These are phyloP conservation scores for Ciconia boyciana DNA, from an alignment of 2,113 vertebrate genomes.

Conservation along the genomic window DNA sequence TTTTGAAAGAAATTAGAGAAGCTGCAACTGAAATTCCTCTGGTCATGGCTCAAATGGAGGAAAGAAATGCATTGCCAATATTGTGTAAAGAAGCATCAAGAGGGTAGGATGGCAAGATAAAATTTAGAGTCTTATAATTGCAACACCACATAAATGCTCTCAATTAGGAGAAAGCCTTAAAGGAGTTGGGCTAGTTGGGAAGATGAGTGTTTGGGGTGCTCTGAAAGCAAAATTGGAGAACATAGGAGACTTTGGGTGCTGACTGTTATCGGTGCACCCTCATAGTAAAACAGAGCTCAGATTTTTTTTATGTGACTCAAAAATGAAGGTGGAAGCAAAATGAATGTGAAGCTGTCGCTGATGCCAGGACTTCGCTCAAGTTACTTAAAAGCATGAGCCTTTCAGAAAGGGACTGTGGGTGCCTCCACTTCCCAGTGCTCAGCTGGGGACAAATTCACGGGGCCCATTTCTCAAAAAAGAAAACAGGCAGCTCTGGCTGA, in stretches of 20 bases:
- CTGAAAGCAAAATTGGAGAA: background rate
- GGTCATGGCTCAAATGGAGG: background rate
- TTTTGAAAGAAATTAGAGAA: slow-evolving; percentile 9
- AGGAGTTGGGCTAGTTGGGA: background rate
- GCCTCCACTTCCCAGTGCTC: background rate
- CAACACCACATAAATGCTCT: background rate
- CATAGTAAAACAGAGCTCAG: rapidly evolving
- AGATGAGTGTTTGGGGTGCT: background rate
- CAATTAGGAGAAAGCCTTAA: background rate
- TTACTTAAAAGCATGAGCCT: background rate
- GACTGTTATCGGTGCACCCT: background rate
- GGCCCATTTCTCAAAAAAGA: background rate
- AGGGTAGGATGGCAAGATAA: background rate
- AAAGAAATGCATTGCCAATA: background rate
- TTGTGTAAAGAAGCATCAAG: background rate
- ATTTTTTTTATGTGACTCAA: background rate
- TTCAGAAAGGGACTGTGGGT: background rate
- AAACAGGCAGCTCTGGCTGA: background rate
- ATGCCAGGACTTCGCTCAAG: background rate
- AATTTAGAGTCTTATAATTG: background rate
- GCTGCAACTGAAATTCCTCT: slow-evolving; percentile 20
- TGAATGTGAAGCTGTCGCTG: background rate
- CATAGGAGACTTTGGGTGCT: background rate
- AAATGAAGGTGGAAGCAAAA: background rate
- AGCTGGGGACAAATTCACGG: background rate